Base-by-base conservation (phyloP, 2,113 vertebrate genomes). In the Pteronura brasiliensis region DNA sequence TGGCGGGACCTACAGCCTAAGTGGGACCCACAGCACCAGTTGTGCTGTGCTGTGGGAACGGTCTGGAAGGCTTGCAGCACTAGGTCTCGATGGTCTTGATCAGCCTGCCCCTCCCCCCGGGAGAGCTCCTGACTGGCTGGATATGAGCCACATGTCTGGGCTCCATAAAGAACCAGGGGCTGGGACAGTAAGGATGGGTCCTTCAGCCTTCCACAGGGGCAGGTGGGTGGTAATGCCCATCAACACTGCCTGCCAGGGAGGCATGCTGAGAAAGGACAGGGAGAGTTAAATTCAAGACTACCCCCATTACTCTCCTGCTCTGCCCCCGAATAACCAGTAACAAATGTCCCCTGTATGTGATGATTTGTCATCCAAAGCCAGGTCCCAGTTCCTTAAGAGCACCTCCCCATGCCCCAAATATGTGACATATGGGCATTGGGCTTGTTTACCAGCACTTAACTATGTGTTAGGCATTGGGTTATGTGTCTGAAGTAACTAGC, bases 231-330 rank as follows among this genome's bases (percentile, higher is more conserved):
- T 34, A 6, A 29, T 13, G 10, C 27, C 20, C 13, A 47, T 71
- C 27, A 3, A 36, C 36, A 25, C 6, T 6, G 8, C 61, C 39
- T 3, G 0, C 39, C 25, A 14, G 0, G 7, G 81, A 14, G 10
- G 20, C 11, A 4, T 4, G 25, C 47, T 20, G 6, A 34, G 36
- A 59, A 88, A 20, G 36, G 31, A n/a, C 12, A 10, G 42, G 42
- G 17, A 25, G 84, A n/a, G 7, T 44, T 57, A 25, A 1, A 72
- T 67, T 69, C 36, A 17, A 7, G 44, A n/a, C 23, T 17, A 23
- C 31, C 39, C 39, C 29, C 12, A 17, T 29, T 10, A 25, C 6
- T 61, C 4, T 10, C 7, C 23, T 3, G 21, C 12, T 18, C 20
- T 0, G 1, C 7, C 55, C 29, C 25, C 25, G 21, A 52, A 23